A percentile compares a stretch with the other conserved stretches of the same genome.
These are phyloP conservation scores for Zalophus californianus DNA, from an alignment of 2,797 vertebrate genomes.

Conservation along the genomic window DNA sequence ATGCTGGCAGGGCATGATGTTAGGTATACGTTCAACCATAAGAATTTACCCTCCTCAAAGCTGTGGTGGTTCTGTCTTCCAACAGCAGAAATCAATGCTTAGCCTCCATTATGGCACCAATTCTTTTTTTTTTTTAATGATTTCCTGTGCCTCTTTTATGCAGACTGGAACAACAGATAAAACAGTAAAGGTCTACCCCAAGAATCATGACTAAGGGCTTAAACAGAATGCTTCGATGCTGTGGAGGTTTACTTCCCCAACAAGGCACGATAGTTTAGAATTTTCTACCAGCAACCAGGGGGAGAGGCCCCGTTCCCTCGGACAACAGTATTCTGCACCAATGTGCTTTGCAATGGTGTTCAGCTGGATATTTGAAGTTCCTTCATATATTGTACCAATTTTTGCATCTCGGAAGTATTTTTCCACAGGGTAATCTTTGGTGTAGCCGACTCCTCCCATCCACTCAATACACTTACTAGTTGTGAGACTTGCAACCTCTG, in stretches of 20 bases:
- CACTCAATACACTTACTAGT: slow-evolving; percentile 98
- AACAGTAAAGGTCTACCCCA: not conserved
- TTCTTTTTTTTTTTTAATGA: not conserved
- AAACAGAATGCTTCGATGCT: not conserved
- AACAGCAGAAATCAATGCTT: not conserved
- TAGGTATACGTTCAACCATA: not conserved
- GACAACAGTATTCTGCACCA: slow-evolving; percentile 91
- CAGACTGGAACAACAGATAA: not conserved
- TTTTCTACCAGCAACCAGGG: not conserved
- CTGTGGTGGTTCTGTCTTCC: not conserved
- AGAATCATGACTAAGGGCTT: not conserved
- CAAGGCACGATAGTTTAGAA: not conserved
- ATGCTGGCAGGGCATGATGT: not conserved
- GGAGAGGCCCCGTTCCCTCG: not conserved
- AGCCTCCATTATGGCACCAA: not conserved
- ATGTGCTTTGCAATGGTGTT: slow-evolving; percentile 96
- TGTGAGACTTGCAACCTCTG: slow-evolving; percentile 95
- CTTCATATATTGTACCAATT: slow-evolving; percentile 98
- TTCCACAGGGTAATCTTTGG: slow-evolving; percentile 96
- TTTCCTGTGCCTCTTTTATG: not conserved
- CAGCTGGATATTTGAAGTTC: slow-evolving; percentile 96
- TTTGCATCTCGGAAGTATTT: slow-evolving; percentile 98
- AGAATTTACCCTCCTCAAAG: not conserved
- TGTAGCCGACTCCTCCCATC: slow-evolving; percentile 99
- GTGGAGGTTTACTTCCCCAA: not conserved